A percentile compares a stretch with the other conserved stretches of the same genome.
phyloP scores from a whole-genome alignment of 2,888 invertebrate genomes.

The Biston stratarius region DNA sequence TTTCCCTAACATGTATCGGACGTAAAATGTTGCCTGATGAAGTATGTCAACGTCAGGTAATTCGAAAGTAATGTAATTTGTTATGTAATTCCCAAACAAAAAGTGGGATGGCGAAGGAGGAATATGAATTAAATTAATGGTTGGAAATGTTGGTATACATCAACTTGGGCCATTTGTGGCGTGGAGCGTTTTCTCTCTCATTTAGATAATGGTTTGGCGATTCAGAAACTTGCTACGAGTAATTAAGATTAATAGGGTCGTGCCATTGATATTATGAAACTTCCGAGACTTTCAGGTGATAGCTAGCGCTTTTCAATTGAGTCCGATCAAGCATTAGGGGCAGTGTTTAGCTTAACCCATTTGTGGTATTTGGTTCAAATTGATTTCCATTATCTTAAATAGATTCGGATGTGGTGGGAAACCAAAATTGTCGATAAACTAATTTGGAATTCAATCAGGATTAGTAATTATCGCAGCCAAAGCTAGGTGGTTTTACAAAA shows the following conservation, averaged over 20 bases:
- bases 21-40: conserved; percentile 41
- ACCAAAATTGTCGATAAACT: conserved; percentile 31
- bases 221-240: conserved; percentile 65
- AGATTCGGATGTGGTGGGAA: conserved; percentile 24
- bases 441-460: conserved; percentile 30
- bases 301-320: conserved; percentile 37
- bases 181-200: conserved; percentile 59
- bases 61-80: conserved; percentile 48
- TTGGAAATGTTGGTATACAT: conserved; percentile 38
- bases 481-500: not conserved
- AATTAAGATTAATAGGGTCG: conserved; percentile 72
- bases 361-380: conserved; percentile 27
- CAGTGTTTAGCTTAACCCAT: conserved; percentile 14
- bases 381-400: conserved; percentile 31
- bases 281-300: conserved; percentile 44
- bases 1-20: conserved; percentile 35
- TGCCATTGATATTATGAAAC: conserved; percentile 60
- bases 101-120: conserved; percentile 41
- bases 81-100: conserved; percentile 50
- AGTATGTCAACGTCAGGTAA: conserved; percentile 46
- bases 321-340: conserved; percentile 26
- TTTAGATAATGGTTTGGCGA: conserved; percentile 70
- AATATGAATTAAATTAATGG: conserved; percentile 46
- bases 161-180: conserved; percentile 42
- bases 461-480: conserved; percentile 20